Base-by-base conservation (phyloP, 2,888 invertebrate genomes). In the Chrysolina oricalcia region DNA sequence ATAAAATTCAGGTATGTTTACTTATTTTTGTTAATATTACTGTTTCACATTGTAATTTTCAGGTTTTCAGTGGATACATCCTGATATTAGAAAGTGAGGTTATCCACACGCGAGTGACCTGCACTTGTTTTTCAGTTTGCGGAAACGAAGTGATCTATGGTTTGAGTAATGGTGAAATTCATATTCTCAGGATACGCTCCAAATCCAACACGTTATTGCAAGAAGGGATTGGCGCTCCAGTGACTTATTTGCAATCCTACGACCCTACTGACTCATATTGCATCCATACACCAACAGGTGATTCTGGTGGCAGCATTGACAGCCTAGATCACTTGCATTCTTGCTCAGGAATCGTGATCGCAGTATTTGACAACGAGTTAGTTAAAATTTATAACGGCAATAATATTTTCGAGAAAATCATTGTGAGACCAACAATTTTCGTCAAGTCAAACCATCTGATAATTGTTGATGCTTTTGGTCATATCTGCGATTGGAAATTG, bases 101-200 rank as follows among this genome's bases (percentile, higher is more conserved):
- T 6, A 75, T 85, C 35, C 23, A 63, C 6, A 78, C 80, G 2
- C 69, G 79, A 23, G 82, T 87, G 59, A 86, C 81, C n/a, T 81
- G 81, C 59, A 82, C 86, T 15, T 81, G 83, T 56, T 86, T 88
- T 74, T 85, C 87, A 5, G 75, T 80, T n/a, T 84, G 83, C 68
- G 87, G 86, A 8, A 83, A 85, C 69, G 80, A 82, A 72, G 79
- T 88, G n/a, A 82, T 86, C 41, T 85, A 86, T 40, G 87, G 87
- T 15, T 80, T 85, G 46, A 81, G 81, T 72, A 83, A 80, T 69
- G 88, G 88, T 2, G 75, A 83, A 50, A 80, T 88, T 0, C 79
- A 78, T 9, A 80, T 81, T 46, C 87, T 83, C 75, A 81, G 85
- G 46, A 81, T 85, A 56, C 83, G 83, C 67, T 81, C 73, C 40